Percentiles rank a stretch among this genome's conserved stretches.
phyloP scores from a whole-genome alignment of 2,888 invertebrate genomes.

The Coleophora deauratella region DNA sequence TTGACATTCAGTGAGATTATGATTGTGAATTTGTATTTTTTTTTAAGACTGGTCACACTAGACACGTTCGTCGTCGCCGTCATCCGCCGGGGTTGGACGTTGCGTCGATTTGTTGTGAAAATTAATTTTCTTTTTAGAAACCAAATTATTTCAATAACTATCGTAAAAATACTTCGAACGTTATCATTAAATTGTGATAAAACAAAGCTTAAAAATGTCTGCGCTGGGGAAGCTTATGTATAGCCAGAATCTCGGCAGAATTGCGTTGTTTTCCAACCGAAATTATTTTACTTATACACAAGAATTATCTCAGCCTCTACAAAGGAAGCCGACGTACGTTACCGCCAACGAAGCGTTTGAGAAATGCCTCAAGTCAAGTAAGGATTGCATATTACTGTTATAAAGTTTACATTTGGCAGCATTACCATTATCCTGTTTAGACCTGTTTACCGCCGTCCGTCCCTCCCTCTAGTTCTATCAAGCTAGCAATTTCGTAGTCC shows the following conservation, averaged over 20 bases:
- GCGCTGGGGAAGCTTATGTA: conserved; percentile 52
- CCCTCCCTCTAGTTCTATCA: neutral
- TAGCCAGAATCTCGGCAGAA: conserved; percentile 43
- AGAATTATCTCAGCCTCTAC: conserved; percentile 86
- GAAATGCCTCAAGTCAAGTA: conserved; percentile 86
- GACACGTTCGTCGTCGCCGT: too few relatives aligned
- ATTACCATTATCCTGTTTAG: neutral
- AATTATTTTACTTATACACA: conserved; percentile 85
- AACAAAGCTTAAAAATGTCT: conserved; percentile 32
- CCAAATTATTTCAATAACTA: too few relatives aligned
- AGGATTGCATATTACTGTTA: conserved; percentile 24
- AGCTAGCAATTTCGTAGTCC: neutral
- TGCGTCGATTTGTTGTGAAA: too few relatives aligned
- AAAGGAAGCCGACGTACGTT: conserved; percentile 81
- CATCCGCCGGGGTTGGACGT: too few relatives aligned
- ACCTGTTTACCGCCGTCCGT: too few relatives aligned
- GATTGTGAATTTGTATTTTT: too few relatives aligned
- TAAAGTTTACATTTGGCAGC: neutral
- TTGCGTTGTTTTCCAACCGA: conserved; percentile 55
- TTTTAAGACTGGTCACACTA: too few relatives aligned
- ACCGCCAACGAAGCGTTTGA: conserved; percentile 85
- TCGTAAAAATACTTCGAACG: too few relatives aligned
- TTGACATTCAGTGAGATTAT: too few relatives aligned
- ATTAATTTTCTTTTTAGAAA: too few relatives aligned
- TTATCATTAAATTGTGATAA: too few relatives aligned